Conservation (phyloP, 2,888 invertebrate species). For the Macropis europaea region DNA sequence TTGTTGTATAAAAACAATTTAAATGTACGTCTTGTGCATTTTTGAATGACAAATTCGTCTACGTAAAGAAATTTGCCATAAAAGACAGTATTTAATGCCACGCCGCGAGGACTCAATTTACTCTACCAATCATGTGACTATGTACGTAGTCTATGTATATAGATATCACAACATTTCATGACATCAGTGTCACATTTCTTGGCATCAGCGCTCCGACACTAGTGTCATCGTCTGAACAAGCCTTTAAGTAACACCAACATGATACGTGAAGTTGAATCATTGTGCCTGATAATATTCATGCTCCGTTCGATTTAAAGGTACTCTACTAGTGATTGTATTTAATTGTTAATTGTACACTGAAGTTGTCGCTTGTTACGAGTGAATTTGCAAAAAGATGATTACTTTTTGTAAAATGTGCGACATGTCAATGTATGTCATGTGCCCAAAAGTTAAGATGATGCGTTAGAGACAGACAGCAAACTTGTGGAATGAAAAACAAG, state of each 20-base stretch:
- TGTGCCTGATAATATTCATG: not conserved
- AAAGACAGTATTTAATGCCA: too few relatives aligned
- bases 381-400: not conserved
- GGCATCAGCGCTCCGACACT: too few relatives aligned
- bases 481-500: not conserved
- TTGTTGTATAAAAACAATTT: too few relatives aligned
- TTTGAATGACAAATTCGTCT: too few relatives aligned
- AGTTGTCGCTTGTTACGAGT: not conserved
- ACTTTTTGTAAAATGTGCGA: not conserved
- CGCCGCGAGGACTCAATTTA: too few relatives aligned
- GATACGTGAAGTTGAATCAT: slow-evolving; percentile 2
- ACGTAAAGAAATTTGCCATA: too few relatives aligned
- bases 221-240: too few relatives aligned
- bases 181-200: too few relatives aligned
- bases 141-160: too few relatives aligned
- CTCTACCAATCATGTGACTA: too few relatives aligned
- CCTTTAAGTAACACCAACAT: not conserved
- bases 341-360: not conserved
- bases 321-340: not conserved
- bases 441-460: not conserved
- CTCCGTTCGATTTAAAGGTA: not conserved
- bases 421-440: not conserved
- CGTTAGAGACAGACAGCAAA: not conserved
- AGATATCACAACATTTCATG: too few relatives aligned
- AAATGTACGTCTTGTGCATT: too few relatives aligned